Base-by-base conservation (phyloP, 2,113 vertebrate species). In the Gymnobelideus leadbeateri region DNA sequence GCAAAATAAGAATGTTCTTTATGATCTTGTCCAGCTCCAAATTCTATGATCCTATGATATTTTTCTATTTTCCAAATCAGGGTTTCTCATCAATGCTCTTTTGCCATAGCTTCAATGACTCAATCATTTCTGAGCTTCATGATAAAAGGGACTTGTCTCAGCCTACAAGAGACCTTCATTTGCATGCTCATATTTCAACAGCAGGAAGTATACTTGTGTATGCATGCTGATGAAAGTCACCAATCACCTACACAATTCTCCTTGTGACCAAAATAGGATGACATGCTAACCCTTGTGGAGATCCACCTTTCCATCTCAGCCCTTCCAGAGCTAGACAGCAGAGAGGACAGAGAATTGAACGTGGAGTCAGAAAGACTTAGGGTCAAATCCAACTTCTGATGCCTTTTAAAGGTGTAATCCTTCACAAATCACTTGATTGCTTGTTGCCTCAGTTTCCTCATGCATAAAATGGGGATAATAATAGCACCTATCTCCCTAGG, bases 21-120 rank as follows among this genome's bases (percentile, higher is more conserved):
- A 43, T 94, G 46, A 92, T 8, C 24, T 52, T 93, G 95, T 93
- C 91, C 50, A 61, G 91, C 11, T 21, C 28, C 31, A 68, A 89
- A 8, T 43, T 68, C 57, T 77, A 5, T 28, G 57, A 55, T 0
- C 3, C 0, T 3, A 68, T 14, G 8, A n/a, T 77, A n/a, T 50
- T 90, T 91, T 77, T 49, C 50, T 21, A 91, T 12, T 31, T 53
- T 57, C 28, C 37, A 84, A 84, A 43, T 5, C 26, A 92, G 91
- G 25, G 21, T 16, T 26, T 93, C 89, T 93, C 77, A 21, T 52
- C 24, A 46, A 28, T 46, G 84, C 92, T 10, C 3, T 94, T 57
- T 94, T 46, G 8, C 53, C n/a, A 23, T 2, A 5, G 16, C 92
- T 92, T 92, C 25, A 31, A 50, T 12, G 52, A 11, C 14, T 31